Conservation (phyloP, 92 coral and sea anemone genomes). For the Porites evermanni region DNA sequence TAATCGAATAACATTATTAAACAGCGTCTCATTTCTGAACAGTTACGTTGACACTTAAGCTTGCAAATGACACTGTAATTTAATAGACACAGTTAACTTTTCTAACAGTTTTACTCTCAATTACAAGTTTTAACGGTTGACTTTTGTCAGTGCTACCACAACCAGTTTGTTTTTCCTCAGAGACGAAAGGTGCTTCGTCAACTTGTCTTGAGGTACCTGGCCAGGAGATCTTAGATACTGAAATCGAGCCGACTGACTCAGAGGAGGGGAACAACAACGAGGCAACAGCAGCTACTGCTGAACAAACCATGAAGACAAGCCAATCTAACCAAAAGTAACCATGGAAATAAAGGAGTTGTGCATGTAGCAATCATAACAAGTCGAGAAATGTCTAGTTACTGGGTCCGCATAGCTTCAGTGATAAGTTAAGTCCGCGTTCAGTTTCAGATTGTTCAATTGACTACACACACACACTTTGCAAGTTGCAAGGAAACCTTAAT, state of each 20-base stretch:
- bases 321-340: not conserved
- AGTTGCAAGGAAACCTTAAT: no score
- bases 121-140: no score
- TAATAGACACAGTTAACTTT: not conserved
- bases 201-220: conserved; percentile 28
- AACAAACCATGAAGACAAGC: not conserved
- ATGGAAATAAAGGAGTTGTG: not conserved
- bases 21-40: not conserved
- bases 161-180: not conserved
- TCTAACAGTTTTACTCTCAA: not conserved
- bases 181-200: conserved; percentile 35
- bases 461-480: no score
- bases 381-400: no score
- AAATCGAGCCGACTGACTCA: conserved; percentile 1
- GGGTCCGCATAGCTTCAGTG: no score
- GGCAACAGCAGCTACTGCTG: not conserved
- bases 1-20: not conserved
- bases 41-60: not conserved
- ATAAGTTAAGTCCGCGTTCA: no score
- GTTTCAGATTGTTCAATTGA: no score
- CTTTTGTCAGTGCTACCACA: not conserved
- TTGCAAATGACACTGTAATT: not conserved
- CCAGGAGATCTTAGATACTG: conserved; percentile 14
- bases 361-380: no score
- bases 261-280: conserved; percentile 9